Evolutionary conservation across 2,113 vertebrate species (phyloP).

Genomic region (Neogobius melanostomus): DNA sequence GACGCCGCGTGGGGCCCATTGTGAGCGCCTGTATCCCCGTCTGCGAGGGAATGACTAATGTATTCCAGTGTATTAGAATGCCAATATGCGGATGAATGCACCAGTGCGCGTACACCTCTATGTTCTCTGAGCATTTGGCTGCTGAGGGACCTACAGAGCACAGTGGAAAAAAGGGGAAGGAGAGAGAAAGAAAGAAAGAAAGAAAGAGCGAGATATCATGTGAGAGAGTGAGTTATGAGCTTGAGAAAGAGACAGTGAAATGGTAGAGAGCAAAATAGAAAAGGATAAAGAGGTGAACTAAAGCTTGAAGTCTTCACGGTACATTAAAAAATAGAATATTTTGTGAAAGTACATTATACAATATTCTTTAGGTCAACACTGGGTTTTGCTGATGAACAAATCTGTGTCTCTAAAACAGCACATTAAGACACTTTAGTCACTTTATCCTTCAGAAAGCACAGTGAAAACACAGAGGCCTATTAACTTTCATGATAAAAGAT

Average conservation of each 20-base stretch:
- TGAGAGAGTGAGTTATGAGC: neutral
- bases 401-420: too few relatives aligned
- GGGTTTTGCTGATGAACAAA: too few relatives aligned
- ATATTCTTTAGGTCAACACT: too few relatives aligned
- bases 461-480: too few relatives aligned
- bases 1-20: slow-evolving; percentile 31
- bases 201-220: neutral
- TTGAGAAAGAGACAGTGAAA: too few relatives aligned
- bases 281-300: slow-evolving; percentile 43
- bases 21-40: slow-evolving; percentile 39
- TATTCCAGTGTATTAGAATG: slow-evolving; percentile 57
- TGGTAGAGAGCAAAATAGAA: too few relatives aligned
- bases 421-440: too few relatives aligned
- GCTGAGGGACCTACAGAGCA: slow-evolving; percentile 44
- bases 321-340: too few relatives aligned
- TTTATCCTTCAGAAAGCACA: too few relatives aligned
- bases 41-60: slow-evolving; percentile 56
- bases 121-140: slow-evolving; percentile 53
- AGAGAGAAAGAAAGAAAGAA: neutral
- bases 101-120: slow-evolving; percentile 51
- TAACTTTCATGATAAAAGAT: too few relatives aligned
- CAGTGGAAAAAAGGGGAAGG: slow-evolving; percentile 16
- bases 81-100: slow-evolving; percentile 59
- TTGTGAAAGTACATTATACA: too few relatives aligned
- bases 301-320: slow-evolving; percentile 37